Conservation (phyloP, 2,113 vertebrate species). For the Micronycteris hirsuta region DNA sequence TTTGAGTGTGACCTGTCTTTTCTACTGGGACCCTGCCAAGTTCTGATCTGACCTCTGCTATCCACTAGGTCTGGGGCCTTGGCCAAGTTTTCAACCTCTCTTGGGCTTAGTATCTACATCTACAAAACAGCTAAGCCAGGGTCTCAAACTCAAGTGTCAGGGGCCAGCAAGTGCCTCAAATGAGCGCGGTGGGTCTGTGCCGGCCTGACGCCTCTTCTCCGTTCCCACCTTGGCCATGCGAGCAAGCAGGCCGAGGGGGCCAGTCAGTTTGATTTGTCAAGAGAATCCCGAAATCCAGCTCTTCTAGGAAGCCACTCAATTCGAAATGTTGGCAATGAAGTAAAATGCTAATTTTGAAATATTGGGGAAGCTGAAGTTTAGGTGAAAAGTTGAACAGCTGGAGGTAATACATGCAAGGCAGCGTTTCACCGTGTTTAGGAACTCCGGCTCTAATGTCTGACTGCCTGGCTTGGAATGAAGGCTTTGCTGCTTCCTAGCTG, state of each 20-base stretch:
- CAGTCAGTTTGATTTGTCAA: background rate
- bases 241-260: background rate
- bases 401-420: background rate
- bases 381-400: background rate
- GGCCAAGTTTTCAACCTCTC: background rate
- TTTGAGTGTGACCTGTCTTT: background rate
- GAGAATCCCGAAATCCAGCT: background rate
- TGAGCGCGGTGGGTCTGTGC: rapidly evolving
- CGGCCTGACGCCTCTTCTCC: rapidly evolving
- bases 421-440: background rate
- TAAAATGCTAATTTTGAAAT: background rate
- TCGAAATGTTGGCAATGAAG: background rate
- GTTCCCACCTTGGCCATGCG: rapidly evolving
- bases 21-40: background rate
- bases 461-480: background rate
- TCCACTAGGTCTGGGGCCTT: background rate
- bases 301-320: background rate
- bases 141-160: background rate
- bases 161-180: background rate
- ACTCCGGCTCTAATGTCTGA: background rate
- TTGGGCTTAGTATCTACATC: background rate
- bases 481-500: background rate
- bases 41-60: background rate
- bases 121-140: background rate
- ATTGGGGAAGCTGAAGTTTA: background rate